phyloP scores from a whole-genome alignment of 2,797 vertebrate species.

The Sternarchorhynchus goeldii region DNA sequence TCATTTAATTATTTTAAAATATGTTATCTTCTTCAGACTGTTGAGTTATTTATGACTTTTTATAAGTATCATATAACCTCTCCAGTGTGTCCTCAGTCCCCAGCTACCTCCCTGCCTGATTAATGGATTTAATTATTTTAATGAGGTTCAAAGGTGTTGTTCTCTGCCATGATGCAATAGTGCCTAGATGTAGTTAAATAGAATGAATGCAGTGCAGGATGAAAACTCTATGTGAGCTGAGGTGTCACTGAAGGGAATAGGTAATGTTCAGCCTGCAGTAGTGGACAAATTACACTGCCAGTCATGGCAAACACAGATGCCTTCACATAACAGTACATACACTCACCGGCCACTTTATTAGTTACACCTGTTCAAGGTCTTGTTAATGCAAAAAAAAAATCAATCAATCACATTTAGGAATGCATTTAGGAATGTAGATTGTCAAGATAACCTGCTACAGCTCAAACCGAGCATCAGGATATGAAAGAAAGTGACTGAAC shows the following conservation, averaged over 20 bases:
- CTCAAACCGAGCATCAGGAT: too few species aligned
- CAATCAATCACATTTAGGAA: too few species aligned
- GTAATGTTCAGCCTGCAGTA: constrained; percentile 9
- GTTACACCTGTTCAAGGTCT: too few species aligned
- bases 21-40: background rate
- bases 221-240: constrained; percentile 54
- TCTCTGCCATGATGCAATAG: constrained; percentile 73
- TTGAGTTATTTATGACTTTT: constrained; percentile 40
- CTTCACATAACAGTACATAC: constrained; percentile 3
- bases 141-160: constrained; percentile 79
- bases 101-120: constrained; percentile 65
- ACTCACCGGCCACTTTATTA: too few species aligned
- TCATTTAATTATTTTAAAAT: constrained; percentile 15
- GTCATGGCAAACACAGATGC: background rate
- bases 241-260: constrained; percentile 16
- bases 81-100: constrained; percentile 52
- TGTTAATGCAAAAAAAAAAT: too few species aligned
- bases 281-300: constrained; percentile 15
- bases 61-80: constrained; percentile 24
- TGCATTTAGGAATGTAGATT: too few species aligned
- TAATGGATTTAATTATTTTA: constrained; percentile 76
- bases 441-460: too few species aligned
- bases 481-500: too few species aligned
- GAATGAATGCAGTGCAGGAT: constrained; percentile 66
- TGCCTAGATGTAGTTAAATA: constrained; percentile 72